These are phyloP conservation scores for Tetraodon nigroviridis DNA, from an alignment of 2,113 vertebrate genomes.

Conservation along the genomic window DNA sequence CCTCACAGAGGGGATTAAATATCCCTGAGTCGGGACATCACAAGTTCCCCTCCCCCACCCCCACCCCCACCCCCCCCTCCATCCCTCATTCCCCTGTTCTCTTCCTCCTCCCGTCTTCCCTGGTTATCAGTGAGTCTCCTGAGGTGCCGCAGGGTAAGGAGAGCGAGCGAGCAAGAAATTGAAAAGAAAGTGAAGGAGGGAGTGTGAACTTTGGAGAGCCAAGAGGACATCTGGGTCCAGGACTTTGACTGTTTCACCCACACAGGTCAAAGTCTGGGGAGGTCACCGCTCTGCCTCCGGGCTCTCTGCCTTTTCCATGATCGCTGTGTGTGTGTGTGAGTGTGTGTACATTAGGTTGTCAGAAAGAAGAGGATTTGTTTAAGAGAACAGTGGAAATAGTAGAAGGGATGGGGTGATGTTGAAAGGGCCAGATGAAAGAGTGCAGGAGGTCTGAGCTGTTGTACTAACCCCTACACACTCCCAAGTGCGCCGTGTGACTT, in stretches of 20 bases:
- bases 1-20: slow-evolving; percentile 76
- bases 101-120: slow-evolving; percentile 65
- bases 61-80: slow-evolving; percentile 57
- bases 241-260: slow-evolving; percentile 58
- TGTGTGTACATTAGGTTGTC: slow-evolving; percentile 28
- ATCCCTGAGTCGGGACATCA: slow-evolving; percentile 78
- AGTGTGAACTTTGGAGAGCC: slow-evolving; percentile 34
- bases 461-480: slow-evolving; percentile 49
- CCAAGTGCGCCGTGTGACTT: slow-evolving; percentile 35
- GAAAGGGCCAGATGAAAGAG: slow-evolving; percentile 56
- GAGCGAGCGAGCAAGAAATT: slow-evolving; percentile 32
- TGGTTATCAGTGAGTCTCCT: slow-evolving; percentile 68
- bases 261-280: slow-evolving; percentile 52
- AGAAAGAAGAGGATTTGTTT: slow-evolving; percentile 57
- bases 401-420: slow-evolving; percentile 44
- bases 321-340: neutral
- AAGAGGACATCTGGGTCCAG: slow-evolving; percentile 53
- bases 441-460: slow-evolving; percentile 60
- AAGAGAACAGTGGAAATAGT: slow-evolving; percentile 30
- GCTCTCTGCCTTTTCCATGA: slow-evolving; percentile 11
- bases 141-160: slow-evolving; percentile 54
- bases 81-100: slow-evolving; percentile 55
- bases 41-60: slow-evolving; percentile 60
- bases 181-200: slow-evolving; percentile 37
- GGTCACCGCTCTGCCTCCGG: slow-evolving; percentile 30